A percentile compares a stretch with the other conserved stretches of the same genome.
Evolutionary conservation across 2,888 invertebrate species (phyloP).

Genomic region (Aporophyla nigra): DNA sequence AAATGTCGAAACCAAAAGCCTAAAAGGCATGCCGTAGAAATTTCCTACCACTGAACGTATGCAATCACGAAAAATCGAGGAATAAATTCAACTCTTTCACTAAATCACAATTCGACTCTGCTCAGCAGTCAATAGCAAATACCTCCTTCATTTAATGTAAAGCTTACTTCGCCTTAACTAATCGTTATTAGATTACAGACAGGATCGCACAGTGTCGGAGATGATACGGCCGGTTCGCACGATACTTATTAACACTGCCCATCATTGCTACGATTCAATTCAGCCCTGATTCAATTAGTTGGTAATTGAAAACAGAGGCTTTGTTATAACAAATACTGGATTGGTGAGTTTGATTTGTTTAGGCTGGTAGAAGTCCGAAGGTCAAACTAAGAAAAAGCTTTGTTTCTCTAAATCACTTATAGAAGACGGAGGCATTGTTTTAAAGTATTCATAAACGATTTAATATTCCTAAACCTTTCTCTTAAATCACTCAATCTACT

Average conservation of each 20-base stretch:
- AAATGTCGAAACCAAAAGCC: too few relatives aligned
- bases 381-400: neutral
- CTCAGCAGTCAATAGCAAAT: neutral
- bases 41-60: too few relatives aligned
- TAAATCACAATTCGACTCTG: too few relatives aligned
- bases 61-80: too few relatives aligned
- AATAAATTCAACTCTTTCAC: too few relatives aligned
- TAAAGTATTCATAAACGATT: neutral
- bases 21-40: too few relatives aligned
- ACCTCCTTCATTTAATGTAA: neutral
- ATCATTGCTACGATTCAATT: slow-evolving; percentile 69
- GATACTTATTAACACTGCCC: slow-evolving; percentile 75
- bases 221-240: slow-evolving; percentile 77
- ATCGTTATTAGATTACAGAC: slow-evolving; percentile 78
- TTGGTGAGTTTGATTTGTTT: slow-evolving; percentile 1
- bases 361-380: neutral
- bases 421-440: neutral
- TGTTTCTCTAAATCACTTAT: neutral
- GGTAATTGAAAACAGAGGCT: slow-evolving; percentile 59
- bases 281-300: slow-evolving; percentile 66
- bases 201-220: slow-evolving; percentile 70
- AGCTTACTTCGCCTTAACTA: slow-evolving; percentile 73
- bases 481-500: too few relatives aligned
- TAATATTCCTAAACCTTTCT: neutral
- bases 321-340: slow-evolving; percentile 44